Base-by-base conservation (phyloP, 2,797 vertebrate species). In the Acipenser transmontanus region DNA sequence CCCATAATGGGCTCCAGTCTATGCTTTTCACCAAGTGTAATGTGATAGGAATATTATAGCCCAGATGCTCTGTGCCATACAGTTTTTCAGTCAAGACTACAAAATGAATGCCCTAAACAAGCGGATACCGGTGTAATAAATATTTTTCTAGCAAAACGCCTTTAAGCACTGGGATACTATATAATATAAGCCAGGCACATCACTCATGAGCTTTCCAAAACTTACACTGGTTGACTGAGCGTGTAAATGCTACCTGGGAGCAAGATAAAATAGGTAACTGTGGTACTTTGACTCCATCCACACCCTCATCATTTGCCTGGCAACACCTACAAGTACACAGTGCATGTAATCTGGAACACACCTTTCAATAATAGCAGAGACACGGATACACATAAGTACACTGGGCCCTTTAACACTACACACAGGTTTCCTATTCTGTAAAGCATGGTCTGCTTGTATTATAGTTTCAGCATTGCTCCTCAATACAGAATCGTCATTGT, bases 311-410 rank as follows among this genome's bases (percentile, higher is more conserved):
- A 34, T 34, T 34, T 34, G 34, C 34, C 34, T 34, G 34, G 34
- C 34, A 34, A 34, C 34, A 34, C 34, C 34, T 34, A 34, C 2
- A 34, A 34, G 34, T 34, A 3, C 7, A 47, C 63, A 52, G 17
- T 12, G 50, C 49, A 20, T 52, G 17, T 47, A 59, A 59, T 66
- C 59, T 20, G 60, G 69, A 13, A 70, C 65, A 59, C n/a, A 63
- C 10, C 49, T 14, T 11, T 70, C 48, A 62, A 66, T 70, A 47
- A 70, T 70, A 67, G 66, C 34, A 50, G 66, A 70, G 47, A 47
- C 20, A 17, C 60, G 65, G 34, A 34, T 34, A 34, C 34, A 34
- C 34, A 34, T 34, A 34, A 34, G 34, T 34, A 4, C 34, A 34
- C 47, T 63, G 47, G 61, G 69, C 49, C 69, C 60, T 50, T 67